Evolutionary conservation across 2,797 vertebrate genomes (phyloP).

Genomic region (Acanthiza pusilla): DNA sequence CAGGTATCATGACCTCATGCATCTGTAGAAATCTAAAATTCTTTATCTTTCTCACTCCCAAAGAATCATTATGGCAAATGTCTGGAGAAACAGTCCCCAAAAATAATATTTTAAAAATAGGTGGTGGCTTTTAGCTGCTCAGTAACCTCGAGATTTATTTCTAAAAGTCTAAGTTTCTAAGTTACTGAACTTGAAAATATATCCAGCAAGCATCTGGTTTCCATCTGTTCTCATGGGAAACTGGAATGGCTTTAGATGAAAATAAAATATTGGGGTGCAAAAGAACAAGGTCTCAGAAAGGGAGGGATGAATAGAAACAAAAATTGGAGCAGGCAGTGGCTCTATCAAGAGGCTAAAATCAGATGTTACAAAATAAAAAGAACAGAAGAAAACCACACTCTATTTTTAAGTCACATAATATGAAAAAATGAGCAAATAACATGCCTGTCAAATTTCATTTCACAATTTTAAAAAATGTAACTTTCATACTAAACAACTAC

Average conservation of each 20-base stretch:
- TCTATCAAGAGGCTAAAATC: not conserved
- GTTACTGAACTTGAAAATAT: slow-evolving; percentile 45
- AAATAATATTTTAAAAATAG: slow-evolving; percentile 43
- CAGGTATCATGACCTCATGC: not conserved
- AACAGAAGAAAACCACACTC: not conserved
- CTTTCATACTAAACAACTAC: not conserved
- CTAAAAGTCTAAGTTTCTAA: slow-evolving; percentile 26
- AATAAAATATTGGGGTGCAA: slow-evolving; percentile 48
- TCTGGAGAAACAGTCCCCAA: not conserved
- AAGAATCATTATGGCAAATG: not conserved
- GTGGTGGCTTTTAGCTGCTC: slow-evolving; percentile 19
- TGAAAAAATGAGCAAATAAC: not conserved
- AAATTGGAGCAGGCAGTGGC: not conserved
- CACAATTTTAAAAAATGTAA: not conserved
- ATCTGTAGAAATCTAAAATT: not conserved
- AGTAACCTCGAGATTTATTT: slow-evolving; percentile 53
- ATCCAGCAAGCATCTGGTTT: slow-evolving; percentile 67
- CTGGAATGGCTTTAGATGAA: slow-evolving; percentile 15
- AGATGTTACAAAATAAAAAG: not conserved
- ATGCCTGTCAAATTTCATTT: not conserved
- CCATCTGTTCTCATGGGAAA: slow-evolving; percentile 56
- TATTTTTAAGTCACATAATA: not conserved
- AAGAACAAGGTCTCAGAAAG: not conserved
- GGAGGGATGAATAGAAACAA: not conserved
- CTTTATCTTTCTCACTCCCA: not conserved